Evolutionary conservation across 1,140 invertebrate species (phyloP), one percentile per base, ranked within the genome.

Genomic region (Dendrolimus kikuchii): DNA sequence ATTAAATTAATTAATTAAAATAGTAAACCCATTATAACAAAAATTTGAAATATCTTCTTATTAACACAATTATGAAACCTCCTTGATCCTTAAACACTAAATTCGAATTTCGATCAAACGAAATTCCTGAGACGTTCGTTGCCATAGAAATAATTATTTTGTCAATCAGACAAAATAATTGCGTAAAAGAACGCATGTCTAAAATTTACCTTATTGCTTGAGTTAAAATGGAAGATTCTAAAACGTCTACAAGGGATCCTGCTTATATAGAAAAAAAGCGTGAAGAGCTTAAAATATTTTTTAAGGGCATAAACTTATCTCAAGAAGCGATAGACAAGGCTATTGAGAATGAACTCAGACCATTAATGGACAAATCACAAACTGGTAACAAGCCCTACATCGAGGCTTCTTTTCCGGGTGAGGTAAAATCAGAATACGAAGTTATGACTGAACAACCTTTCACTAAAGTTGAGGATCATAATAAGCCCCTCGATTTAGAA

Each of bases 401-500:
- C 42, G 57, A 67, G 7, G 76, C 80, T 5, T 77, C 75, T 5
- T 55, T 45, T 37, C 52, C 66, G 7, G 74, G 72, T 23, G 60
- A 71, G 54, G 49, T 82, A 9, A 79, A 74, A 60, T 71, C 80
- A 7, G 81, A 87, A 54, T 77, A 80, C 50, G 80, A 85, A 57
- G 77, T 87, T 7, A 81, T 87, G 81, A 69, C 76, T 46, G 81
- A 81, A 3, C 83, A 87, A 48, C 83, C 83, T 23, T 87, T 87
- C 54, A 85, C 79, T 7, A 46, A 74, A 52, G 53, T 87, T 38
- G 70, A 64, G 41, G 76, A 82, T 49, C 59, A 64, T n/a, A 71
- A 53, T 39, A 81, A 60, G 49, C 80, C 79, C 38, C 62, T 84
- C 7, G 64, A 70, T 4, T 37, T 40, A 5, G 74, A 78, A 44